Evolutionary conservation across 2,888 invertebrate genomes (phyloP).

Genomic region (Acanthosoma haemorrhoidale): DNA sequence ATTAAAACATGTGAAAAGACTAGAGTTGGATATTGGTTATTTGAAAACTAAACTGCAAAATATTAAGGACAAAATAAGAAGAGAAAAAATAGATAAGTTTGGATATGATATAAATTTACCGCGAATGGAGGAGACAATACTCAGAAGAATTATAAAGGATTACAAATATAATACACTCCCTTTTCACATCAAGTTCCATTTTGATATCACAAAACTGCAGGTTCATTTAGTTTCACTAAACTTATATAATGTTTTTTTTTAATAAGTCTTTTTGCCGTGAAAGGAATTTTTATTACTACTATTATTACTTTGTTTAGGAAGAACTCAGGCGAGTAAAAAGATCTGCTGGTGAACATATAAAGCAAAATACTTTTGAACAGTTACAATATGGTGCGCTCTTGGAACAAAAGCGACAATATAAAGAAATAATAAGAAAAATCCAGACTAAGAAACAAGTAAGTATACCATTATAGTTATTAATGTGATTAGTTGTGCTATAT

Average conservation of each 20-base stretch:
- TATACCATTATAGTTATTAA: no score
- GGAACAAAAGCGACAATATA: conserved; percentile 6
- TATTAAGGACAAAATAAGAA: conserved; percentile 53
- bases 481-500: no score
- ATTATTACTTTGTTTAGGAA: conserved; percentile 45
- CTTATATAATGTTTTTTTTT: not conserved
- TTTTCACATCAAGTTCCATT: conserved; percentile 48
- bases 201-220: conserved; percentile 45
- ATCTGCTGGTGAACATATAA: conserved; percentile 49
- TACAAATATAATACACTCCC: conserved; percentile 51
- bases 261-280: not conserved
- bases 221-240: not conserved
- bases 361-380: conserved; percentile 53
- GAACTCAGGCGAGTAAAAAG: conserved; percentile 46
- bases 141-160: conserved; percentile 53
- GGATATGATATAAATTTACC: conserved; percentile 53
- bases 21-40: conserved; percentile 62
- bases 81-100: conserved; percentile 55
- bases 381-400: conserved; percentile 40
- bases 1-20: conserved; percentile 61
- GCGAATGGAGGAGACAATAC: conserved; percentile 53
- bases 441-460: not conserved
- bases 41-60: conserved; percentile 58
- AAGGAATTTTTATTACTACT: not conserved
- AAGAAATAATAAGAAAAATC: conserved; percentile 6